A percentile compares a stretch with the other conserved stretches of the same genome.
phyloP scores from a whole-genome alignment of 2,888 invertebrate genomes.

The Punctoribates punctum region DNA sequence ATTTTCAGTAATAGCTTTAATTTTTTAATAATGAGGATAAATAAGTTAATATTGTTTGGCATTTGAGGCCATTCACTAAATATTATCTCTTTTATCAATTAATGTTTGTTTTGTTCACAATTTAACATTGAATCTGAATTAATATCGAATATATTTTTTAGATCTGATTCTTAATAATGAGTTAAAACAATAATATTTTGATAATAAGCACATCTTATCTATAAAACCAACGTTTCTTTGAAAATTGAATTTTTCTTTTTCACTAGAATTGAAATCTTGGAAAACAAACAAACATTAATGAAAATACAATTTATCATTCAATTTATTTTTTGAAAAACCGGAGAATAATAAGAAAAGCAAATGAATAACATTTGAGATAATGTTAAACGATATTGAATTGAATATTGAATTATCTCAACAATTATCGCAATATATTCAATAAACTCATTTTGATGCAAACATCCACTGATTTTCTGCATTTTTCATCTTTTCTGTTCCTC shows the following conservation, averaged over 20 bases:
- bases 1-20: slow-evolving; percentile 22
- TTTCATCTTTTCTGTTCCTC: not conserved
- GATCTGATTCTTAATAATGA: not conserved
- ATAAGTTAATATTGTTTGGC: slow-evolving; percentile 24
- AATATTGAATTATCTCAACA: not conserved
- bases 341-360: not conserved
- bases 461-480: not conserved
- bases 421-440: not conserved
- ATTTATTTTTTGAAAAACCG: not conserved
- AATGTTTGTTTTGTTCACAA: not conserved
- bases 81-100: not conserved
- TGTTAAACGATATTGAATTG: slow-evolving; percentile 9
- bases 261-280: not conserved
- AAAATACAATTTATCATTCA: not conserved
- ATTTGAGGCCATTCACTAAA: not conserved
- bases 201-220: not conserved
- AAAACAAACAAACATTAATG: slow-evolving; percentile 4
- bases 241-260: not conserved
- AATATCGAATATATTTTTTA: not conserved
- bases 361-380: slow-evolving; percentile 30
- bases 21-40: slow-evolving; percentile 12
- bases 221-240: not conserved
- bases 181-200: not conserved
- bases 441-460: not conserved
- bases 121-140: not conserved